A percentile compares a stretch with the other conserved stretches of the same genome.
These are phyloP conservation scores for Sycophila texana DNA, from an alignment of 2,888 invertebrate genomes.

Conservation along the genomic window DNA sequence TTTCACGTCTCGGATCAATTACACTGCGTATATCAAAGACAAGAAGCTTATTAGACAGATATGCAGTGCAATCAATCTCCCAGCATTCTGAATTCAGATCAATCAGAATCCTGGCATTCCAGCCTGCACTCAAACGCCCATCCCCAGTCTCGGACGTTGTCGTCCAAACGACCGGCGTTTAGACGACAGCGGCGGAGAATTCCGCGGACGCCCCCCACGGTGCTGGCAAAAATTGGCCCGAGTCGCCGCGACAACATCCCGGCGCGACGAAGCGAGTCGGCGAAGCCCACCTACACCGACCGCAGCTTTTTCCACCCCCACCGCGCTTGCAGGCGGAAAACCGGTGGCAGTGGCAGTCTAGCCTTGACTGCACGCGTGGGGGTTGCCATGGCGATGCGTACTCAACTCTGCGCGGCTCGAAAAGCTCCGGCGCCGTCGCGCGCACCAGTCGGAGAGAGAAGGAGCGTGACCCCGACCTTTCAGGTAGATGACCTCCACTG, in stretches of 20 bases:
- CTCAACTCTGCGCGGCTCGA: slow-evolving; percentile 56
- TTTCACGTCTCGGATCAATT: too few relatives aligned
- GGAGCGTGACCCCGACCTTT: slow-evolving; percentile 75
- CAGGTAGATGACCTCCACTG: slow-evolving; percentile 76
- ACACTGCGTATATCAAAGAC: too few relatives aligned
- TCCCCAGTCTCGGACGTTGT: not conserved
- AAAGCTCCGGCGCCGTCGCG: slow-evolving; percentile 6
- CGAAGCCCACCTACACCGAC: not conserved
- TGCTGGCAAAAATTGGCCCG: not conserved
- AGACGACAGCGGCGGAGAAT: too few relatives aligned
- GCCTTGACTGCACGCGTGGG: slow-evolving; percentile 71
- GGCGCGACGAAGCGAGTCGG: not conserved
- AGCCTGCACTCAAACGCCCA: not conserved
- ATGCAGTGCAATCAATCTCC: slow-evolving; percentile 36
- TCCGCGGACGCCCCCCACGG: too few relatives aligned
- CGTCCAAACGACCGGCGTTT: not conserved
- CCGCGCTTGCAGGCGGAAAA: not conserved
- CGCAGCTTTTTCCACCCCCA: slow-evolving; percentile 29
- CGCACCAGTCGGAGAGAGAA: slow-evolving; percentile 1
- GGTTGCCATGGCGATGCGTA: slow-evolving; percentile 72
- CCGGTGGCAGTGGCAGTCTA: slow-evolving; percentile 64
- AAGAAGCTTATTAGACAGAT: too few relatives aligned
- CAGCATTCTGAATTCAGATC: not conserved
- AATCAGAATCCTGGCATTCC: not conserved
- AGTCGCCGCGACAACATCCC: not conserved